Base-by-base conservation (phyloP, 2,113 vertebrate species). In the Peromyscus maniculatus region DNA sequence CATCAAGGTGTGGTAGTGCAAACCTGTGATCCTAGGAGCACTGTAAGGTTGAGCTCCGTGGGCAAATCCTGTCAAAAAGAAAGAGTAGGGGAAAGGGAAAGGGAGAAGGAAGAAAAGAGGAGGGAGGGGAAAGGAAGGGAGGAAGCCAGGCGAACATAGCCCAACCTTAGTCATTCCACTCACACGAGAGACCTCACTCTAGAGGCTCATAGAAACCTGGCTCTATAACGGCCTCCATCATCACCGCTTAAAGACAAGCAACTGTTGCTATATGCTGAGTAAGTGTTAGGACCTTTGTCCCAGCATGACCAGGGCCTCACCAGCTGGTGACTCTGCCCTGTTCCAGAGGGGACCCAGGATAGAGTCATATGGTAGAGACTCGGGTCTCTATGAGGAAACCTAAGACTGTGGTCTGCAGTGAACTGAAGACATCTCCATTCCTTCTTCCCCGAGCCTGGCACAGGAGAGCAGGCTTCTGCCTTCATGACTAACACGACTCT, bases 361-460 rank as follows among this genome's bases (percentile, higher is more conserved):
- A 9, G 31, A 82, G 62, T 69, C n/a, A 28, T n/a, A 6, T 2
- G 0, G n/a, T 5, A 26, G 59, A 26, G 31, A 39, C 55, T 7
- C 5, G 0, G 43, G 31, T 57, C 43, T 57, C 59, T 1, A 2
- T 0, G 1, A 43, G 8, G 10, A 52, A 28, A 39, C n/a, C 22
- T 0, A 0, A 36, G 15, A 4, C 26, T 28, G 31, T 39, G 67
- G 39, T 69, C 16, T 0, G 15, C 15, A 0, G 43, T 9, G 28
- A 36, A 39, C 71, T 9, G 7, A 26, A 21, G 0, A 52, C 71
- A 74, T 95, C 79, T 97, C 94, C 87, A 95, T 98, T 97, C 94
- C 96, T 97, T 98, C 96, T 75, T 13, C 55, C 52, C 46, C 59
- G 96, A 97, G 90, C 95, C 95, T 96, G 77, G 94, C 96, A 72